Percentiles rank a stretch among this genome's conserved stretches.
phyloP scores from a whole-genome alignment of 2,888 invertebrate species.

The Lochmaea capreae region DNA sequence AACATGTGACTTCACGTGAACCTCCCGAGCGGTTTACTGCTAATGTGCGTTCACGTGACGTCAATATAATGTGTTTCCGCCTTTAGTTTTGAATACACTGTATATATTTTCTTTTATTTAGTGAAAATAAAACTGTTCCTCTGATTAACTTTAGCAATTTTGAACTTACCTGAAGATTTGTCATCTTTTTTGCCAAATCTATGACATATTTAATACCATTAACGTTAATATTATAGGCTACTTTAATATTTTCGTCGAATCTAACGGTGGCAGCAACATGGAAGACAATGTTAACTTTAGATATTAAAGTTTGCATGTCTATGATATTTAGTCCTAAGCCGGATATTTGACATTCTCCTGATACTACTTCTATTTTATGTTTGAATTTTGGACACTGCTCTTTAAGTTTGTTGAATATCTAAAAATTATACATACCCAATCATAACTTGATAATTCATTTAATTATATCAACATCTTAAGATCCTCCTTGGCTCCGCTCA shows the following conservation, averaged over 20 bases:
- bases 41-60: too few relatives aligned
- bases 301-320: conserved; percentile 72
- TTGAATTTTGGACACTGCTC: conserved; percentile 71
- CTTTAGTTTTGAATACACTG: too few relatives aligned
- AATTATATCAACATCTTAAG: too few relatives aligned
- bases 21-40: too few relatives aligned
- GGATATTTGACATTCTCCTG: conserved; percentile 75
- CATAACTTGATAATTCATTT: neutral
- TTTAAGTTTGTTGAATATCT: conserved; percentile 70
- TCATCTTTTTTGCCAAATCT: conserved; percentile 77
- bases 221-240: conserved; percentile 84
- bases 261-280: conserved; percentile 94
- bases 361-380: conserved; percentile 75
- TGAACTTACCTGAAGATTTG: conserved; percentile 73
- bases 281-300: conserved; percentile 79
- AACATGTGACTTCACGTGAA: too few relatives aligned
- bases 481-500: too few relatives aligned
- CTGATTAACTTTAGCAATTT: too few relatives aligned
- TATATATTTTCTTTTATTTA: too few relatives aligned
- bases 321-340: conserved; percentile 73
- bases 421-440: conserved; percentile 34
- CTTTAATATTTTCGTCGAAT: conserved; percentile 85
- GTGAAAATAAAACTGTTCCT: too few relatives aligned
- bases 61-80: too few relatives aligned
- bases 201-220: conserved; percentile 81